These are phyloP conservation scores for Kobus ellipsiprymnus DNA, from an alignment of 2,113 vertebrate genomes.

Conservation along the genomic window DNA sequence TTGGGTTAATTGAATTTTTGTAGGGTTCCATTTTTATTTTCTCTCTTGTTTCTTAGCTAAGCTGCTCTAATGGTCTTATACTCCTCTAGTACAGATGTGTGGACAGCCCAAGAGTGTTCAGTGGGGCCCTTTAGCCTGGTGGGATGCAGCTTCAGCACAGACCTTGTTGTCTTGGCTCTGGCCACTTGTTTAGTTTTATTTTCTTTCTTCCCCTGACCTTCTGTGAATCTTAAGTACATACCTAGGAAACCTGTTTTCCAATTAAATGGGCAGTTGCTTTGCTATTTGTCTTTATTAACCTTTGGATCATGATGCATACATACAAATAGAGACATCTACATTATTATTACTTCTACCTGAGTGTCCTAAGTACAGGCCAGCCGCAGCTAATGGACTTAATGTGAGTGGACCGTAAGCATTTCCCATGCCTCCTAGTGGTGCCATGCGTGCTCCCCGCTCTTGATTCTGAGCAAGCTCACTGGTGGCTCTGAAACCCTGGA, in stretches of 20 bases:
- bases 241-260: background rate
- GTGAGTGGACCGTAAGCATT: background rate
- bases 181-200: background rate
- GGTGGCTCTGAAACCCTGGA: background rate
- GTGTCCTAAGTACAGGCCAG: background rate
- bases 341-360: background rate
- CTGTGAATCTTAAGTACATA: background rate
- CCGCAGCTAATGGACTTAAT: background rate
- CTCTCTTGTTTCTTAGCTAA: background rate
- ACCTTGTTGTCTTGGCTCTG: background rate
- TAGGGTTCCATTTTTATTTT: background rate
- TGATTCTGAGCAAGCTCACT: background rate
- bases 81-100: background rate
- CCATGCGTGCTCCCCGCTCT: fast-evolving
- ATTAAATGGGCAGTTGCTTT: background rate
- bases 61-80: background rate
- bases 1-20: background rate
- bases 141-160: background rate
- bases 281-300: background rate
- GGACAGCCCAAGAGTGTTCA: background rate
- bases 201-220: background rate
- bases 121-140: background rate
- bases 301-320: background rate
- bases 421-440: background rate
- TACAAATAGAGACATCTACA: background rate